phyloP scores from a whole-genome alignment of 2,797 vertebrate species.

The Clamator glandarius region DNA sequence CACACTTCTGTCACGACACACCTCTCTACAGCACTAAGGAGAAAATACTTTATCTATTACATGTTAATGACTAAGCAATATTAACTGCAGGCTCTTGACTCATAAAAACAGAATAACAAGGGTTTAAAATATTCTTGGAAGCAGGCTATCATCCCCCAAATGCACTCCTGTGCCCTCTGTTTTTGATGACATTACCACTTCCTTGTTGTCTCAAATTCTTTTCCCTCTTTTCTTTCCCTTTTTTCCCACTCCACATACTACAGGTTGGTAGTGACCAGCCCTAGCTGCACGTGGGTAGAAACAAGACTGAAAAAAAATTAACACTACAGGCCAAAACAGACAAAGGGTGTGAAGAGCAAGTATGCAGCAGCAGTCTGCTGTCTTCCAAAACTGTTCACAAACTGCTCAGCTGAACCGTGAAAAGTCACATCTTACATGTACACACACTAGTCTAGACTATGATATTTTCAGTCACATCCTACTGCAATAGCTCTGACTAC shows the following conservation, averaged over 20 bases:
- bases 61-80: neutral
- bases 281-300: neutral
- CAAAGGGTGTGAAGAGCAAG: neutral
- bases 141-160: neutral
- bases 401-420: neutral
- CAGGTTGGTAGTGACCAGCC: neutral
- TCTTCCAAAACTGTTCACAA: neutral
- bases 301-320: neutral
- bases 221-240: neutral
- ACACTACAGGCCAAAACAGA: neutral
- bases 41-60: slow-evolving; percentile 1
- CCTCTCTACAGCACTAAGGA: neutral
- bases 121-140: neutral
- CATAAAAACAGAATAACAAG: neutral
- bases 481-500: neutral
- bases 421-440: neutral
- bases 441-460: neutral
- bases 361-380: neutral
- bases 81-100: neutral
- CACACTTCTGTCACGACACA: neutral
- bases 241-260: neutral
- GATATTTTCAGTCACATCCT: neutral
- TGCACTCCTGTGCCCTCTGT: neutral
- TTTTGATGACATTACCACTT: slow-evolving; percentile 11
- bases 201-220: neutral